A percentile compares a stretch with the other conserved stretches of the same genome.
phyloP scores from a whole-genome alignment of 2,113 vertebrate species.

The Verasper variegatus region DNA sequence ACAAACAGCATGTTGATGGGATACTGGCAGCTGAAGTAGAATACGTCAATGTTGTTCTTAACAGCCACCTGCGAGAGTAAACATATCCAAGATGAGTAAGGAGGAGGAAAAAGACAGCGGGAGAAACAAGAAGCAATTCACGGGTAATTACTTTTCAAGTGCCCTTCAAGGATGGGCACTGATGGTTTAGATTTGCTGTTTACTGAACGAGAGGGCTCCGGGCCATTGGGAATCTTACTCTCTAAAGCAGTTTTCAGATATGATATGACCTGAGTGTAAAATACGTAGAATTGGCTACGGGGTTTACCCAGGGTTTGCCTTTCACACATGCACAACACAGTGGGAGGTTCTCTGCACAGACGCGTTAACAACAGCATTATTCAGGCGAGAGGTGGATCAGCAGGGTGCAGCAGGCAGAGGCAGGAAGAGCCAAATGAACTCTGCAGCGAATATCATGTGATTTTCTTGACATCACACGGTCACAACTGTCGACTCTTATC shows the following conservation, averaged over 20 bases:
- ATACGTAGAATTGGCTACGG: too few species aligned
- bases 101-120: constrained; percentile 23
- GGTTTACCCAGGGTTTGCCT: too few species aligned
- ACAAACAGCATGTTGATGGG: constrained; percentile 95
- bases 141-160: constrained; percentile 61
- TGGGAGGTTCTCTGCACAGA: too few species aligned
- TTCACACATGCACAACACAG: too few species aligned
- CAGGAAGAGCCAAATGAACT: too few species aligned
- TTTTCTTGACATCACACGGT: too few species aligned
- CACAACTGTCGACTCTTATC: too few species aligned
- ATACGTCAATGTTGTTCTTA: constrained; percentile 99
- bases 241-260: neutral
- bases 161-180: constrained; percentile 29
- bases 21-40: constrained; percentile 99
- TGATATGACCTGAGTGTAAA: too few species aligned
- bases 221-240: neutral
- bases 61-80: constrained; percentile 89
- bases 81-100: constrained; percentile 23
- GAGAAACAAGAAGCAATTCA: constrained; percentile 39
- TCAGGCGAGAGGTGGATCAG: too few species aligned
- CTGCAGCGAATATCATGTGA: too few species aligned
- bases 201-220: constrained; percentile 8
- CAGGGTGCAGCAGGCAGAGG: too few species aligned
- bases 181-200: constrained; percentile 17
- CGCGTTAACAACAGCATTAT: too few species aligned